Evolutionary conservation across 2,888 invertebrate genomes (phyloP), one percentile per base, ranked within the genome.

Genomic region (Cactoblastis cactorum): DNA sequence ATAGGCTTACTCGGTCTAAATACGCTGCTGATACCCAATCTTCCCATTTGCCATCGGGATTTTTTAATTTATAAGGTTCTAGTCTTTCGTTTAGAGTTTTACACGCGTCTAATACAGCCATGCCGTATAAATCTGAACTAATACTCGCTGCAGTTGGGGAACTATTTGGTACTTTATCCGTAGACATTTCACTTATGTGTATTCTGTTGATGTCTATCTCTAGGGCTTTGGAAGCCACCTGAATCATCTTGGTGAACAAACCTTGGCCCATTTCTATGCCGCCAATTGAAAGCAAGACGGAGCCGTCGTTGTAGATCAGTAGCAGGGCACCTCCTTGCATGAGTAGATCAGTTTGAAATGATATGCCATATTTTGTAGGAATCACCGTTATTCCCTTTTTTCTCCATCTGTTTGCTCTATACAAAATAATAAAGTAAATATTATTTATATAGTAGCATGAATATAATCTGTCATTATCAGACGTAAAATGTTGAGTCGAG

Each of bases 241-340:
- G 96, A 53, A 95, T 93, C 93, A 96, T 95, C 90, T 97, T 97
- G 0, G 96, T 97, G 71, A 95, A 95, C 3, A 97, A 86, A 0
- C 97, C 97, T 84, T 97, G 97, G 0, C 97, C 97, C 96, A 97
- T 97, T 90, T 97, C 97, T 45, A 94, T 93, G 12, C 96, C 97
- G 46, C 95, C 95, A 69, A 95, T 95, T 3, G 93, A 91, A 38
- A 97, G 68, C 19, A 96, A 83, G 3, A 97, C 95, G 0, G 96
- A 95, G 8, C 96, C 96, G 70, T 95, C 95, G 1, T 87, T 91
- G 74, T 97, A 96, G 2, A 96, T 83, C 51, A 95, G 90, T 3
- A 97, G 86, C 49, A 97, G 84, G 1, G 96, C 96, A 1, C 95
- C 96, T 0, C 91, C 94, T 84, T 96, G 95, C 83, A 95, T 95